Base-by-base conservation (phyloP, 2,888 invertebrate species). In the Drosophila melanocephala region DNA sequence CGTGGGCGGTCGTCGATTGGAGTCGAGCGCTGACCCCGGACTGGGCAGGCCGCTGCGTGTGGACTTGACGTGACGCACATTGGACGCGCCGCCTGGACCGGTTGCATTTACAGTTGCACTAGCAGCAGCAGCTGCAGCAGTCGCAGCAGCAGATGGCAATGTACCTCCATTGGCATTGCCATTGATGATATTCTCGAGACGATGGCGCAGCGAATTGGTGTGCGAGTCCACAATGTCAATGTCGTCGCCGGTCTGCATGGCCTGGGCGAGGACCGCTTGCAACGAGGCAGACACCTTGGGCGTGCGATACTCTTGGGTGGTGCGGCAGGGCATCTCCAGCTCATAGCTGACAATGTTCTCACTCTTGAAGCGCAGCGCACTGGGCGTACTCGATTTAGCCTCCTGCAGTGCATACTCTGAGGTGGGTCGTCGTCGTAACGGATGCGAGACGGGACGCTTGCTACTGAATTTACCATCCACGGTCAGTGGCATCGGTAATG, bases 361-460 rank as follows among this genome's bases (percentile, higher is more conserved):
- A 74, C 92, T 93, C 76, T 92, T 93, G 52, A 92, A 94, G 44
- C 94, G 93, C 47, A 93, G 72, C 0, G 93, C 83, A 4, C 90
- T 81, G 9, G 90, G 78, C 2, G 88, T 80, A 75, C 90, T 93
- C 6, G 90, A 87, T 72, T 93, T 93, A n/a, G 93, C 88, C 81
- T 93, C 90, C 72, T 93, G 87, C 60, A 93, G 66, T 2, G 96
- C 95, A 87, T 95, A 95, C 90, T 94, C 95, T 44, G 94, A 96
- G 67, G 95, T 94, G 30, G 96, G 96, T 72, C 96, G 94, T 22
- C 96, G 94, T 50, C 96, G 95, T 51, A 94, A 95, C 7, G 95
- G 94, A 81, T 95, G 94, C 14, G 96, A 96, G 35, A 95, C 94
- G 0, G 97, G 97, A 57, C 97, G 95, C 87, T 92, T 93, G 75